A percentile compares a stretch with the other conserved stretches of the same genome.
Evolutionary conservation across 2,113 vertebrate genomes (phyloP).

Genomic region (Sinocyclocheilus grahami): DNA sequence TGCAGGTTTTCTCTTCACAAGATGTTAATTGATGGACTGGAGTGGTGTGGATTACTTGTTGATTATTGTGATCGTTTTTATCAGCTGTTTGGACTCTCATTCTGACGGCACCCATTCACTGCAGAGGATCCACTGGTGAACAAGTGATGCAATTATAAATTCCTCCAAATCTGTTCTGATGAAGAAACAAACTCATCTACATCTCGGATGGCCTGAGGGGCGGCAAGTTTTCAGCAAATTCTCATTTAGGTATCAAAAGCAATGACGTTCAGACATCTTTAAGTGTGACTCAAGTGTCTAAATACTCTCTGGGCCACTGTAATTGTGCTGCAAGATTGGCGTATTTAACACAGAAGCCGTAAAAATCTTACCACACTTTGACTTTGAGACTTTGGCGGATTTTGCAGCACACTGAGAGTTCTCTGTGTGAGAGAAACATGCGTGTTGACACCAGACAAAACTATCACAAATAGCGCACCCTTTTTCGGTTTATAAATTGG

Average conservation of each 20-base stretch:
- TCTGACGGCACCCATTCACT: too few relatives aligned
- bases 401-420: neutral
- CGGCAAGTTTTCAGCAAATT: too few relatives aligned
- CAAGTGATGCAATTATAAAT: too few relatives aligned
- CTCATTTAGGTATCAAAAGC: neutral
- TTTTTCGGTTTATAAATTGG: neutral
- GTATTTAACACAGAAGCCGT: neutral
- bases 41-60: too few relatives aligned
- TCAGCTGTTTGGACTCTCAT: too few relatives aligned
- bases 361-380: slow-evolving; percentile 37
- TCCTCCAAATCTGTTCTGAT: too few relatives aligned
- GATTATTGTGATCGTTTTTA: too few relatives aligned
- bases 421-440: neutral
- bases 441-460: neutral
- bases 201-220: too few relatives aligned
- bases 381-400: slow-evolving; percentile 15
- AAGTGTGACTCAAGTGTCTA: neutral
- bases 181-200: too few relatives aligned
- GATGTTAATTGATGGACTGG: too few relatives aligned
- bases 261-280: neutral
- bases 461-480: neutral
- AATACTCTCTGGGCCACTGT: neutral
- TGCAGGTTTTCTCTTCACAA: too few relatives aligned
- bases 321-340: neutral
- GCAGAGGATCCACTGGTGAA: too few relatives aligned